Conservation (phyloP, 2,888 invertebrate species). For the Temnothorax rugatulus region DNA sequence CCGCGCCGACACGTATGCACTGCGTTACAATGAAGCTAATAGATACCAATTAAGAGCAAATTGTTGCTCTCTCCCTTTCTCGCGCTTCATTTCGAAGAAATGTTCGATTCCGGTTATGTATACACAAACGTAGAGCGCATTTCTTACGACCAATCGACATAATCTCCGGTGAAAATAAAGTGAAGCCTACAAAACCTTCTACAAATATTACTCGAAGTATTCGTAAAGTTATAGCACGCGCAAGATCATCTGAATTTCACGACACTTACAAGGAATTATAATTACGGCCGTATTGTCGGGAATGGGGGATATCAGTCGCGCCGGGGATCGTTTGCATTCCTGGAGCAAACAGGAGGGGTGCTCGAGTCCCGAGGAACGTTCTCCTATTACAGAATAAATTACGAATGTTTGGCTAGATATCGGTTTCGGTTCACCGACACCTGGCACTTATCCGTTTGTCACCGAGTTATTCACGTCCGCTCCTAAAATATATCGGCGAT, state of each 20-base stretch:
- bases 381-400: conserved; percentile 56
- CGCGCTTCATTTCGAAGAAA: conserved; percentile 32
- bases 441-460: conserved; percentile 52
- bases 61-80: conserved; percentile 65
- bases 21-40: conserved; percentile 83
- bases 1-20: conserved; percentile 64
- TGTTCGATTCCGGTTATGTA: conserved; percentile 25
- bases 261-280: conserved; percentile 10
- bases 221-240: neutral
- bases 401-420: conserved; percentile 55
- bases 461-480: conserved; percentile 35
- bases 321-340: conserved; percentile 34
- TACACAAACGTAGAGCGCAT: neutral
- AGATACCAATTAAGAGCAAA: conserved; percentile 84
- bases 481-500: conserved; percentile 34
- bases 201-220: neutral
- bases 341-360: conserved; percentile 31
- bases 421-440: conserved; percentile 53
- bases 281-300: conserved; percentile 17
- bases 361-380: conserved; percentile 36
- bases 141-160: neutral
- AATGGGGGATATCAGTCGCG: conserved; percentile 23
- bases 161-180: neutral
- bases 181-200: neutral
- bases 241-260: neutral